Base-by-base conservation (phyloP, 2,113 vertebrate genomes). In the Rhagologus leucostigma region DNA sequence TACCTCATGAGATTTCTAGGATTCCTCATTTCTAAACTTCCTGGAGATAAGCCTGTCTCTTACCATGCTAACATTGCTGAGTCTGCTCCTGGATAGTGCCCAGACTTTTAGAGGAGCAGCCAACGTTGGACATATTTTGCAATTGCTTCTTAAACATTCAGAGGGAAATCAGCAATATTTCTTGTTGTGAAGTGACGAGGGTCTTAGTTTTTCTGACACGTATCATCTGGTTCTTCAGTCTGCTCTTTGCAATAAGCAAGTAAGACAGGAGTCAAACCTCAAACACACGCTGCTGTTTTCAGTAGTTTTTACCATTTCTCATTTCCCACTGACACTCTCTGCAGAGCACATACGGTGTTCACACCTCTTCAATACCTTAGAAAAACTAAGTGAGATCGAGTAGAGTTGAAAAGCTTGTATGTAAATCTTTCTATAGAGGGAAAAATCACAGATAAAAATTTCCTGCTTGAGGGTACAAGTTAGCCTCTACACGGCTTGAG, bases 191-290 rank as follows among this genome's bases (percentile, higher is more conserved):
- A 84, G 69, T 24, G 50, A 26, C 35, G 59, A 93, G 56, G 83
- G 76, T 81, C 80, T 89, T 79, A 1, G 33, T 71, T 91, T 82
- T 82, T 64, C 74, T 89, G 84, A 92, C 49, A 41, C 2, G 1
- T n/a, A 82, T 95, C 87, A 95, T 46, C 84, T 78, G 74, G 53
- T 71, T 74, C 69, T 75, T 81, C 84, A 94, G 87, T 71, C 80
- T 91, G 60, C 53, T 87, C 57, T 41, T 60, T 78, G 69, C 77
- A 55, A 49, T 29, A 46, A 68, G 49, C 24, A 68, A 50, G 68
- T 6, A 68, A 59, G n/a, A 22, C 77, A 91, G 84, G 57, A 79
- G 53, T 76, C 87, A 94, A 50, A 63, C 42, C 70, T 65, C 68
- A 93, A 67, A 81, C 87, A 74, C 49, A 62, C 70, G 30, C 59